phyloP scores from a whole-genome alignment of 2,113 vertebrate species.

The Antechinus flavipes region DNA sequence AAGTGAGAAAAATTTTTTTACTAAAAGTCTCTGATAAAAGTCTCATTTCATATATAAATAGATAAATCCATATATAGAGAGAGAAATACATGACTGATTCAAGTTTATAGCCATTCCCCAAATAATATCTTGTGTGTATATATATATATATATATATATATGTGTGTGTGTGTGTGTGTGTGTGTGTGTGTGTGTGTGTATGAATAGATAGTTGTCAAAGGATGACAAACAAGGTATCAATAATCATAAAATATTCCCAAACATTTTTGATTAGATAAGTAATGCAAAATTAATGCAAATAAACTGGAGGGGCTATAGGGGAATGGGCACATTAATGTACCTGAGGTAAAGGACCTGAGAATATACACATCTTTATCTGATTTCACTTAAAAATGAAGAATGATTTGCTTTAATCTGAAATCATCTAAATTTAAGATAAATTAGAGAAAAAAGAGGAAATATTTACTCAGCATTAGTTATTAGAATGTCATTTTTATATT shows the following conservation, averaged over 20 bases:
- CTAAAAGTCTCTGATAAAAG: background rate
- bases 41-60: background rate
- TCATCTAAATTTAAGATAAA: background rate
- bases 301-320: background rate
- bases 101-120: background rate
- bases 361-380: background rate
- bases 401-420: background rate
- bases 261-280: background rate
- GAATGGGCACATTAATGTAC: background rate
- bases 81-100: no score
- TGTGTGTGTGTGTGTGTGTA: no score
- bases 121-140: background rate
- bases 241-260: background rate
- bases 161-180: no score
- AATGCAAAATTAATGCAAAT: background rate
- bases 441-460: background rate
- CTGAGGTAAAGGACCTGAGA: background rate
- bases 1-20: background rate
- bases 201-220: background rate
- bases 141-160: no score
- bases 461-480: conserved; percentile 10
- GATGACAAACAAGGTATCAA: background rate
- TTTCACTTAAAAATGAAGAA: background rate
- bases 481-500: background rate
- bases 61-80: no score